Base-by-base conservation (phyloP, 2,888 invertebrate genomes). In the Selenia dentaria region DNA sequence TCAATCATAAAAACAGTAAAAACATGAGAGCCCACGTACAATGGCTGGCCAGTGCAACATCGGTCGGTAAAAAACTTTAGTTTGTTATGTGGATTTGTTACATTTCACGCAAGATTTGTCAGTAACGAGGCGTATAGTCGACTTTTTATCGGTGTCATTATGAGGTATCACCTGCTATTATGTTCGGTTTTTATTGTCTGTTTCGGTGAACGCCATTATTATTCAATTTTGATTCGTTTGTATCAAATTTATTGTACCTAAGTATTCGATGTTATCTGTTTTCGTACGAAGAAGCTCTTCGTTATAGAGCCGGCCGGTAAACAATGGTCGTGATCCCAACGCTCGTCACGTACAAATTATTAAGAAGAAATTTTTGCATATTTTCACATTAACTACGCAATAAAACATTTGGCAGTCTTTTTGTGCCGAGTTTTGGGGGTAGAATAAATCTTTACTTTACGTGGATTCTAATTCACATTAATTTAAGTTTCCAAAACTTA, bases 1-100 rank as follows among this genome's bases (percentile, higher is more conserved):
- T 80, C 71, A 68, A 77, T 83, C 81, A 83, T 79, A 79, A 66
- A 52, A 51, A 53, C 69, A 74, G 69, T 83, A 79, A 82, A 78
- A 78, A 72, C 70, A 57, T 59, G 60, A 58, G 62, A 70, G 65
- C 73, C 65, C 67, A 66, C 66, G 74, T 67, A 69, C 57, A 62
- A 53, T 16, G 45, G 56, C 52, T 59, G 62, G 13, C 20, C 37
- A 18, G 24, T 29, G 38, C 22, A 22, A n/a, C 22, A 48, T 53
- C 57, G 53, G 62, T 62, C 25, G 10, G 25, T 10, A 10, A 69
- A 66, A 69, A 66, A 61, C 57, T 64, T 63, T 50, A 53, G 59
- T 53, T 61, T 52, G 60, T 63, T 63, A 64, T 68, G 67, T 48
- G 50, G 70, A 79, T 78, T 77, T 78, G 79, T 81, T 74, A 76